Evolutionary conservation across 2,888 invertebrate species (phyloP).

Genomic region (Penaeus monodon): DNA sequence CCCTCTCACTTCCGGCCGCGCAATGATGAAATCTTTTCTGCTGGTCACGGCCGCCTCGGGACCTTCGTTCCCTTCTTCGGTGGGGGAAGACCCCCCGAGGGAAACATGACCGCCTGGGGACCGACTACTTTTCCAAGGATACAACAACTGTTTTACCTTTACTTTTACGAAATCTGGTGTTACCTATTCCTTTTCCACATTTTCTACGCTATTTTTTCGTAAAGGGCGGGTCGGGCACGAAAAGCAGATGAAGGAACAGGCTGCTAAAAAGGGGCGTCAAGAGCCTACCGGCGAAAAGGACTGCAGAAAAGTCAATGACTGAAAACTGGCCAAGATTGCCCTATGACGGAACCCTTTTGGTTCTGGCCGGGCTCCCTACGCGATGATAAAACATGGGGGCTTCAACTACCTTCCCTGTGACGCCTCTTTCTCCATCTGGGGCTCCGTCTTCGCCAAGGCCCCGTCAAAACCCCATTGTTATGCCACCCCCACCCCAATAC

Average conservation of each 20-base stretch:
- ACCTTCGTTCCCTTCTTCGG: slow-evolving; percentile 47
- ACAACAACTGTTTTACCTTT: slow-evolving; percentile 74
- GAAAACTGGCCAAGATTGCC: too few species aligned
- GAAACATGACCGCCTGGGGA: slow-evolving; percentile 71
- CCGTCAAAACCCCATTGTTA: slow-evolving; percentile 68
- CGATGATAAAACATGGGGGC: slow-evolving; percentile 65
- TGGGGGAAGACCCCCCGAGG: slow-evolving; percentile 66
- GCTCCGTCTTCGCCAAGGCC: slow-evolving; percentile 71
- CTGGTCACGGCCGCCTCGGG: slow-evolving; percentile 60
- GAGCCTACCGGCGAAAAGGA: slow-evolving; percentile 65
- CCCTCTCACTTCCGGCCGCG: slow-evolving; percentile 30
- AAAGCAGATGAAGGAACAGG: slow-evolving; percentile 70
- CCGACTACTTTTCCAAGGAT: slow-evolving; percentile 74
- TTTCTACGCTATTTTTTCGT: slow-evolving; percentile 76
- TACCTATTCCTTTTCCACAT: slow-evolving; percentile 72
- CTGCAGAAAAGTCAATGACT: too few species aligned
- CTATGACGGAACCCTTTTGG: background rate
- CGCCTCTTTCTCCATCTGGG: slow-evolving; percentile 66
- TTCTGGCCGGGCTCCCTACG: slow-evolving; percentile 9
- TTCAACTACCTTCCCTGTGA: slow-evolving; percentile 34
- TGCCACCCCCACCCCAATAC: slow-evolving; percentile 67
- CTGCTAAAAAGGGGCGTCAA: slow-evolving; percentile 2
- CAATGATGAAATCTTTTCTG: slow-evolving; percentile 1
- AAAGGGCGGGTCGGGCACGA: slow-evolving; percentile 84
- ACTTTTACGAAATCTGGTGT: background rate